Base-by-base conservation (phyloP, 2,113 vertebrate species). In the Eonycteris spelaea region DNA sequence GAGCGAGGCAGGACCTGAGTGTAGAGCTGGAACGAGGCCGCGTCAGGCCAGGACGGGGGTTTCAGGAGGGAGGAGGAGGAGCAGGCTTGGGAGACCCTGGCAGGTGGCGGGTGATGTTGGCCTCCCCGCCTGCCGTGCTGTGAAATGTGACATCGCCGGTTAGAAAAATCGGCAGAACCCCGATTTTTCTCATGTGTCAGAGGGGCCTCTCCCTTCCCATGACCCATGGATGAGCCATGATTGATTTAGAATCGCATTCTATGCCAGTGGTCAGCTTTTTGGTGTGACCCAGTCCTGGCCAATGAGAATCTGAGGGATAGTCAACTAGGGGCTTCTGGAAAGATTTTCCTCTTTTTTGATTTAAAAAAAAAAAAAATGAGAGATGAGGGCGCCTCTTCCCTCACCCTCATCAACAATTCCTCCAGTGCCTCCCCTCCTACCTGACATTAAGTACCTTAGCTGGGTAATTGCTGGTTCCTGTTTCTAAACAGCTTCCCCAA, bases 81-180 rank as follows among this genome's bases (percentile, higher is more conserved):
- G 28, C 26, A 13, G 59, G 26, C 4, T 28, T 63, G 59, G 59
- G 59, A 13, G 28, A 13, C 59, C 9, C 6, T 28, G 59, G 28
- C 11, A 14, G 5, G 45, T 45, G n/a, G 51, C 67, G 28, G 83
- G 77, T 45, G 38, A 33, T 40, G 38, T 43, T 16, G 48, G 22
- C 16, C 26, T 45, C 28, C 35, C 8, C 0, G 0, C 51, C 74
- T 15, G 67, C 38, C 10, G 1, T 14, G 28, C 30, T 33, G 67
- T n/a, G n/a, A n/a, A n/a, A n/a, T n/a, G n/a, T n/a, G n/a, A n/a
- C n/a, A n/a, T n/a, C n/a, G n/a, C n/a, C n/a, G n/a, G n/a, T n/a
- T n/a, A n/a, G n/a, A n/a, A n/a, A n/a, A n/a, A n/a, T n/a, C n/a
- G 43, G 43, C 43, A 43, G 43, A 43, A 43, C 43, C 43, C 43